Base-by-base conservation (phyloP, 2,113 vertebrate genomes). In the Climacteris rufus region DNA sequence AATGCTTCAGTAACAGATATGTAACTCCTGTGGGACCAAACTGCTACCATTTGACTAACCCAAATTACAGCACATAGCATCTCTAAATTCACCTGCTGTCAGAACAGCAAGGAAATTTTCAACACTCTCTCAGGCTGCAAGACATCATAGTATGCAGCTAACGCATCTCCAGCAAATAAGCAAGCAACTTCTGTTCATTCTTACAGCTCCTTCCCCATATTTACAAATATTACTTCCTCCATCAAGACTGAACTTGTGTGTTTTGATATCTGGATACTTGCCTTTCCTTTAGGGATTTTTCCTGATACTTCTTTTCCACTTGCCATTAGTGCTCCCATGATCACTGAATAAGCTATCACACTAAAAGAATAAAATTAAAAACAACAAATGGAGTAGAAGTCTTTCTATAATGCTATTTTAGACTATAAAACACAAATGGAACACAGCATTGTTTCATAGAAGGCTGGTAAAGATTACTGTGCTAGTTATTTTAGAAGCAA, bases 311-410 rank as follows among this genome's bases (percentile, higher is more conserved):
- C 99, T 95, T 99, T 99, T 49, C 99, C 99, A 80, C 99, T 99
- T 83, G 99, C 99, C 99, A 99, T 99, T 89, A 99, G 93, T 1
- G 99, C 99, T 30, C 99, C 99, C 99, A 99, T 99, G 37, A 99
- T 98, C 50, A 99, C 99, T 0, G 99, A 99, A 96, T 99, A 99
- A 10, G 99, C 99, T 71, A 99, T 99, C 78, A 99, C 99, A 72
- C 99, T 99, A 76, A 78, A 61, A 75, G 33, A 54, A 35, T 10
- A 66, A 72, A 47, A 69, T 52, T 16, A 56, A 89, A 81, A 5
- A 1, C 10, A 83, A 66, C 6, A 40, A 84, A 74, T 3, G 2
- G 11, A 64, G 60, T 47, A 61, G 3, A 59, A 88, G 44, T 68
- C 19, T 60, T 93, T 78, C 44, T 17, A 66, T 24, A 74, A 44